Conservation (phyloP, 2,888 invertebrate genomes). For the Galerucella calmariensis region DNA sequence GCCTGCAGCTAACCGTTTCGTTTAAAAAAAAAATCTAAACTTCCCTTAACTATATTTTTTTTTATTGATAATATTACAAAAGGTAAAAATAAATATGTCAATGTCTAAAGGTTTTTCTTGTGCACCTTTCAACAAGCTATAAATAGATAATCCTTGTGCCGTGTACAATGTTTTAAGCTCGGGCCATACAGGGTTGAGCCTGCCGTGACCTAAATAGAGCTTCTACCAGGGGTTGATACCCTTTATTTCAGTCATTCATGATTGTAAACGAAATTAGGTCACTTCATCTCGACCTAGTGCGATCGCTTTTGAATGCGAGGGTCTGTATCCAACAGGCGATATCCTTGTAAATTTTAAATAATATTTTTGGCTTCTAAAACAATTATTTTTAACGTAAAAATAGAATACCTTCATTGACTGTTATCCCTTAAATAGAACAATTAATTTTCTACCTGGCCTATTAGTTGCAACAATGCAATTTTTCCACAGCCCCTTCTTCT, state of each 20-base stretch:
- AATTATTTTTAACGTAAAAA: no score
- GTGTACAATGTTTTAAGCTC: constrained; percentile 29
- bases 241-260: constrained; percentile 55
- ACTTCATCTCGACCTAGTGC: constrained; percentile 37
- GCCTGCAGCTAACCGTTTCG: no score
- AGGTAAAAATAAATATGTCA: neutral
- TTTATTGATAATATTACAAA: no score
- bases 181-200: constrained; percentile 27
- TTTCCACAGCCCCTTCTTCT: neutral
- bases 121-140: constrained; percentile 27
- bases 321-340: neutral
- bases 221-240: constrained; percentile 63
- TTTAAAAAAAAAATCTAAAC: no score
- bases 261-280: constrained; percentile 56
- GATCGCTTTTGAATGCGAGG: neutral
- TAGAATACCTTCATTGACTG: no score
- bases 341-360: neutral
- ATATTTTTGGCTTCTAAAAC: neutral
- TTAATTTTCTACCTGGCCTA: neutral
- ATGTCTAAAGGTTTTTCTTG: constrained; percentile 1
- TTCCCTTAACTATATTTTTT: no score
- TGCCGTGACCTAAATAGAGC: constrained; percentile 52
- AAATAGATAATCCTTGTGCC: constrained; percentile 36
- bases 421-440: neutral
- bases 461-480: constrained; percentile 10